Evolutionary conservation across 2,888 invertebrate genomes (phyloP).

Genomic region (Osmoderma eremita): DNA sequence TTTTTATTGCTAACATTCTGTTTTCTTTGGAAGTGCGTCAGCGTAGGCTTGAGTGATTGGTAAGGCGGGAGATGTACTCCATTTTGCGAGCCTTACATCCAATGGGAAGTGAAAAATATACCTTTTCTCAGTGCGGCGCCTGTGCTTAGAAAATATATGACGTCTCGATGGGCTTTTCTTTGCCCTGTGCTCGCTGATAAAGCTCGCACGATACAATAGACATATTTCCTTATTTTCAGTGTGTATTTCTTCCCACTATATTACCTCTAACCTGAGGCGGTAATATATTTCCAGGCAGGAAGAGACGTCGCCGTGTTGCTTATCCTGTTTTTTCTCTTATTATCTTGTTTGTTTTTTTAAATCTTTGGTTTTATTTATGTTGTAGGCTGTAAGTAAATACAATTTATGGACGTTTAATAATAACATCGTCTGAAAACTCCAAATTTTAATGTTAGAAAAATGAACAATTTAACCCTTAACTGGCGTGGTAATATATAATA

Average conservation of each 20-base stretch:
- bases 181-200: constrained; percentile 23
- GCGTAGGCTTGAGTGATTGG: constrained; percentile 15
- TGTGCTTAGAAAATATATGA: constrained; percentile 30
- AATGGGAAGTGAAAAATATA: constrained; percentile 26
- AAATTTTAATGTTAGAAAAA: no score
- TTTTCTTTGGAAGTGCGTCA: no score
- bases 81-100: constrained; percentile 10
- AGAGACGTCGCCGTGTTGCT: not conserved
- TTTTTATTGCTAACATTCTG: no score
- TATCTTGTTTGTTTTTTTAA: constrained; percentile 7
- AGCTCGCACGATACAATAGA: constrained; percentile 28
- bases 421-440: no score
- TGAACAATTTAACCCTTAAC: no score
- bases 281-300: constrained; percentile 8
- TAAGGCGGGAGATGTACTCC: constrained; percentile 5
- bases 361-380: not conserved
- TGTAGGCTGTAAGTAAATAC: not conserved
- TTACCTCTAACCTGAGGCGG: not conserved
- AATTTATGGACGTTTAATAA: no score
- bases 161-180: constrained; percentile 32
- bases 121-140: constrained; percentile 2
- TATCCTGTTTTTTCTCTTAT: constrained; percentile 2
- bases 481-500: no score
- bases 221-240: constrained; percentile 13
- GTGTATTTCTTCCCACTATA: constrained; percentile 12